These are phyloP conservation scores for Acanthaster planci DNA, from an alignment of 35 echinoderm and acorn worm genomes.

Conservation along the genomic window DNA sequence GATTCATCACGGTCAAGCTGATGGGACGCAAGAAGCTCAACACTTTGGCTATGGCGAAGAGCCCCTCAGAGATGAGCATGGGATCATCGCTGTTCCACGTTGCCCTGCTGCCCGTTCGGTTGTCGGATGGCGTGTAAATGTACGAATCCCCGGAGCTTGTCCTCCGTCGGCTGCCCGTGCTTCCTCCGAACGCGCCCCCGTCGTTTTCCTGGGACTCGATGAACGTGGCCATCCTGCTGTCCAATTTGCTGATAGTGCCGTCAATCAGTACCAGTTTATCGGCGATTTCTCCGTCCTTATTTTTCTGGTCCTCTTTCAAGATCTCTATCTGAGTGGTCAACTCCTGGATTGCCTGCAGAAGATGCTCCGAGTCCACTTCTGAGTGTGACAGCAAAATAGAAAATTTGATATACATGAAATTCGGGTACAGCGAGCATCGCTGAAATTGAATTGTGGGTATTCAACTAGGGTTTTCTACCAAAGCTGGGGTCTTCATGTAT, in stretches of 20 bases:
- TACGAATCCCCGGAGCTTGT: not conserved
- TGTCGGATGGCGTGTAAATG: not conserved
- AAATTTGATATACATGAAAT: not conserved
- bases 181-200: conserved; percentile 10
- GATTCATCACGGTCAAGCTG: conserved; percentile 88
- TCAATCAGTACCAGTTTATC: not conserved
- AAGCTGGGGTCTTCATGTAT: too few species aligned
- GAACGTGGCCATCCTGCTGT: conserved; percentile 40
- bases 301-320: conserved; percentile 26
- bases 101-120: conserved; percentile 36
- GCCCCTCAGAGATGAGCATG: conserved; percentile 81
- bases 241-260: not conserved
- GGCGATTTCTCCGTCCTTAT: not conserved
- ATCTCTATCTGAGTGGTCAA: conserved; percentile 33
- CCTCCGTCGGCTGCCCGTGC: not conserved
- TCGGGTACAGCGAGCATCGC: not conserved
- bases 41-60: conserved; percentile 97
- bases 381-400: not conserved
- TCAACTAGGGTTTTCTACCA: too few species aligned
- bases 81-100: conserved; percentile 71
- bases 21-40: conserved; percentile 91
- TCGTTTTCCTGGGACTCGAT: not conserved
- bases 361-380: conserved; percentile 15
- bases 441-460: too few species aligned
- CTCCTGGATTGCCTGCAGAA: conserved; percentile 20